Conservation (phyloP, 1,140 invertebrate species). For the Stenopsyche tienmushanensis region DNA sequence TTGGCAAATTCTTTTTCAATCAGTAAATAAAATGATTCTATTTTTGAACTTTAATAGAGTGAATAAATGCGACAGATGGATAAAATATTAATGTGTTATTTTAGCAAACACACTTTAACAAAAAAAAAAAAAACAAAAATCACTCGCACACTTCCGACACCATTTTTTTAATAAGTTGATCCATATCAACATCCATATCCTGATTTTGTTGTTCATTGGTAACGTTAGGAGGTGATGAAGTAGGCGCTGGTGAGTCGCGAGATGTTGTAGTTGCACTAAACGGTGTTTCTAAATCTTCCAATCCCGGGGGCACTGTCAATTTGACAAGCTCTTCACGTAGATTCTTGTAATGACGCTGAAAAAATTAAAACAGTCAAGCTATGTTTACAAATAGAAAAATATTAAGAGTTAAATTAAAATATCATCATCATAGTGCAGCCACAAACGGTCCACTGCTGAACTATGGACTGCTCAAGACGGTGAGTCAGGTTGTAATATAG, state of each 20-base stretch:
- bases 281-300: constrained; percentile 69
- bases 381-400: background rate
- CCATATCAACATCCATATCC: constrained; percentile 54
- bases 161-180: constrained; percentile 74
- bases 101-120: too few species aligned
- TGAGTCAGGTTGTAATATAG: too few species aligned
- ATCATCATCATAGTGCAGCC: too few species aligned
- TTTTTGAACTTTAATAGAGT: too few species aligned
- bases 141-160: constrained; percentile 70
- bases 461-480: too few species aligned
- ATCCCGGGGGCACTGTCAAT: constrained; percentile 70
- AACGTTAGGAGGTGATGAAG: constrained; percentile 38
- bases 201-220: constrained; percentile 33
- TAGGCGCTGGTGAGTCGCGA: constrained; percentile 42
- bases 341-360: constrained; percentile 76
- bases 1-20: too few species aligned
- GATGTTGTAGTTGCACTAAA: constrained; percentile 56
- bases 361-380: constrained; percentile 31
- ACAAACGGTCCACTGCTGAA: too few species aligned
- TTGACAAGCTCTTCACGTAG: constrained; percentile 77
- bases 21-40: too few species aligned
- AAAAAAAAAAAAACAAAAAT: constrained; percentile 37
- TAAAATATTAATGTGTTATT: too few species aligned
- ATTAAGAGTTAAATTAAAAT: too few species aligned
- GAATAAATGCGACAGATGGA: too few species aligned